phyloP scores from a whole-genome alignment of 2,113 vertebrate species.

The Misgurnus anguillicaudatus region DNA sequence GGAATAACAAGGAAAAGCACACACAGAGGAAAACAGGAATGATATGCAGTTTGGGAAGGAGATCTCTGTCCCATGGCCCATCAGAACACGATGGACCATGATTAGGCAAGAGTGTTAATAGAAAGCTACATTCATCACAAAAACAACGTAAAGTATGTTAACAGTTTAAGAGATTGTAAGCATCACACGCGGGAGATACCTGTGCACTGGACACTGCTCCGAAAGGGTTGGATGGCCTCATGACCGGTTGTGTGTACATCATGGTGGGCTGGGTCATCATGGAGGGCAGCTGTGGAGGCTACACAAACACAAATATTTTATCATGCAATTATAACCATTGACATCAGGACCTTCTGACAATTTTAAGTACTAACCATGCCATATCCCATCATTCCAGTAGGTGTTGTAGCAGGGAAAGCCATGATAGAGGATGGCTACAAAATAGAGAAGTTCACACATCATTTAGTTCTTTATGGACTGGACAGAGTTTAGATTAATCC shows the following conservation, averaged over 20 bases:
- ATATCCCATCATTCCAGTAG: conserved; percentile 95
- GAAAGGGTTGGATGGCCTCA: conserved; percentile 97
- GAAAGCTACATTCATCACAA: conserved; percentile 25
- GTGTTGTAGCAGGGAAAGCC: conserved; percentile 97
- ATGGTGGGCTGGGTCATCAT: conserved; percentile 95
- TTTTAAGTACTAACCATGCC: conserved; percentile 83
- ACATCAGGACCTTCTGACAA: not conserved
- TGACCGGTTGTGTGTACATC: conserved; percentile 95
- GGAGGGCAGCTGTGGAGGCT: conserved; percentile 92
- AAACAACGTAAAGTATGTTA: conserved; percentile 2
- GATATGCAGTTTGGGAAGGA: conserved; percentile 55
- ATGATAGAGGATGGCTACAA: conserved; percentile 87
- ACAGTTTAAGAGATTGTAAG: conserved; percentile 24
- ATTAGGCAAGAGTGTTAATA: not conserved
- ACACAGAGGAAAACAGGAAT: conserved; percentile 53
- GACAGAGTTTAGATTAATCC: no score
- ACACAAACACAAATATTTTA: conserved; percentile 7
- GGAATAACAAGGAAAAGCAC: conserved; percentile 40
- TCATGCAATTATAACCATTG: not conserved
- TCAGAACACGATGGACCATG: conserved; percentile 14
- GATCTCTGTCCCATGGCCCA: conserved; percentile 17
- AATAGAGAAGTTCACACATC: no score
- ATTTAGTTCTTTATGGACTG: no score
- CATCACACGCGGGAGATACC: conserved; percentile 71
- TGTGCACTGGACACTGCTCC: conserved; percentile 95